These are phyloP conservation scores for Melanotaenia parkinsoni DNA, from an alignment of 2,797 vertebrate species.

Conservation along the genomic window DNA sequence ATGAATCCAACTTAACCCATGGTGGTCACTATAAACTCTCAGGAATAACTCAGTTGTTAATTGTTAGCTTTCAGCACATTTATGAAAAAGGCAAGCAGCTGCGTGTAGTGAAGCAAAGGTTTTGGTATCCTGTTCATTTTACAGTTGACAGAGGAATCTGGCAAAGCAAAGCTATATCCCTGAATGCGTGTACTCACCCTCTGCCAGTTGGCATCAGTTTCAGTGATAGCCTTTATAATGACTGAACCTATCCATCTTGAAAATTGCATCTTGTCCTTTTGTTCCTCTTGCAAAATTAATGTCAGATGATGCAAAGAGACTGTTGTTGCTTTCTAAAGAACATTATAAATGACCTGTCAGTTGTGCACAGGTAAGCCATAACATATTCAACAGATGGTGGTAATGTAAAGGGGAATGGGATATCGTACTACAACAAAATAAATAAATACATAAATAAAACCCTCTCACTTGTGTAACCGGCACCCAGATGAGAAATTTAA, in stretches of 20 bases:
- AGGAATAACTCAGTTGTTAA: background rate
- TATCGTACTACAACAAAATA: background rate
- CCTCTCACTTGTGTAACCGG: background rate
- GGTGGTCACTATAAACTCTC: background rate
- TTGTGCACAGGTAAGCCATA: background rate
- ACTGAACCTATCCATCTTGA: background rate
- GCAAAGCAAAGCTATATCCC: background rate
- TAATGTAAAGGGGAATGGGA: background rate
- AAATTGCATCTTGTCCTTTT: background rate
- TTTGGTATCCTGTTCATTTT: background rate
- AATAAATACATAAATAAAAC: background rate
- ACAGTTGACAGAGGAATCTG: background rate
- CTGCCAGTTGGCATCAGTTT: conserved; percentile 4
- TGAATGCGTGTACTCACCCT: background rate
- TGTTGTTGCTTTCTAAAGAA: background rate
- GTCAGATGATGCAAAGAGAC: background rate
- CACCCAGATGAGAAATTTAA: no score
- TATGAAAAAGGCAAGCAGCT: background rate
- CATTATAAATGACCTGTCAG: background rate
- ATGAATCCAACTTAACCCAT: background rate
- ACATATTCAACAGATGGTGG: background rate
- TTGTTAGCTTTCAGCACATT: background rate
- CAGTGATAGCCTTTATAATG: background rate
- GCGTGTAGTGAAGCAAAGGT: background rate
- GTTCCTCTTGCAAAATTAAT: conserved; percentile 13